Conservation (phyloP, 1,140 invertebrate genomes). For the Listronotus oregonensis region DNA sequence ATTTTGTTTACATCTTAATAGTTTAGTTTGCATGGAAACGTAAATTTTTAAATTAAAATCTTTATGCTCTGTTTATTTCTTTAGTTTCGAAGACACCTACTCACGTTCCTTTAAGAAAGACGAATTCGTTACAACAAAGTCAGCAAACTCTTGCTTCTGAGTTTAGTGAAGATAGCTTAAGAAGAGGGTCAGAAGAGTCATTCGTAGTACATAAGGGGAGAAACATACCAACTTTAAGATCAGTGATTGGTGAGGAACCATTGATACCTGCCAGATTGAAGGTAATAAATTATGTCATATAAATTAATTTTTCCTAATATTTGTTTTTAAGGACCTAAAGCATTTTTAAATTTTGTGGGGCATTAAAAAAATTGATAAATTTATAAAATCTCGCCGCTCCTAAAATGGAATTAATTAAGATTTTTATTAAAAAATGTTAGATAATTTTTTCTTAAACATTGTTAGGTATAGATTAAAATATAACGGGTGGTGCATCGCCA, state of each 20-base stretch:
- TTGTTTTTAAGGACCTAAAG: no score
- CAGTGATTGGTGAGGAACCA: slow-evolving; percentile 60
- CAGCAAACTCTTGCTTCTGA: slow-evolving; percentile 47
- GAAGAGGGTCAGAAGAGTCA: slow-evolving; percentile 63
- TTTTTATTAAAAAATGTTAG: no score
- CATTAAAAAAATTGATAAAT: no score
- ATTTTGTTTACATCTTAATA: background rate
- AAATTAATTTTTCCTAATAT: background rate
- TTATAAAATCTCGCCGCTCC: no score
- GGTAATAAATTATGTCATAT: slow-evolving; percentile 19
- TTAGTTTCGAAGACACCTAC: slow-evolving; percentile 22
- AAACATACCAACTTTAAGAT: slow-evolving; percentile 78
- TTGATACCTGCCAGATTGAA: slow-evolving; percentile 62
- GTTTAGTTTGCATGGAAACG: background rate
- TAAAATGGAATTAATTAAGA: no score
- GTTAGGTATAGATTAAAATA: no score
- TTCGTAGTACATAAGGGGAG: slow-evolving; percentile 81
- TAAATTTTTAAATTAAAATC: background rate
- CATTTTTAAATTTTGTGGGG: no score
- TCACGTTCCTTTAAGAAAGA: slow-evolving; percentile 45
- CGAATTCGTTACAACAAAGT: slow-evolving; percentile 53
- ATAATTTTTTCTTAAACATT: no score
- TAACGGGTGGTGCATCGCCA: no score
- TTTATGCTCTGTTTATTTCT: background rate
- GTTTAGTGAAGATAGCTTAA: slow-evolving; percentile 55